Percentiles rank a stretch among this genome's conserved stretches.
Evolutionary conservation across 2,113 vertebrate genomes (phyloP).

Genomic region (Todiramphus saurophagus): DNA sequence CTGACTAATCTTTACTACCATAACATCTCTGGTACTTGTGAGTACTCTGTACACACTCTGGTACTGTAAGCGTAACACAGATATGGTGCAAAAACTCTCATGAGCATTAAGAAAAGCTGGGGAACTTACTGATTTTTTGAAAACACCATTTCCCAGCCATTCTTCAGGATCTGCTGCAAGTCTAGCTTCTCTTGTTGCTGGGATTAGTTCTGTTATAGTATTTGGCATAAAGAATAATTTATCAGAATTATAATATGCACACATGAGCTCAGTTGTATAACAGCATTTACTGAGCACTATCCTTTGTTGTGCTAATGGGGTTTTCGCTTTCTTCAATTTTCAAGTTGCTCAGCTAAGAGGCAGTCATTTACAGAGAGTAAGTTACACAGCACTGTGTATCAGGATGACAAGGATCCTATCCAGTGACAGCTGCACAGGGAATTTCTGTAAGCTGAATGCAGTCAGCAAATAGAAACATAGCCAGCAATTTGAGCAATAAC

Average conservation of each 20-base stretch:
- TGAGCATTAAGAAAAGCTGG: neutral
- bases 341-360: neutral
- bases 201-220: neutral
- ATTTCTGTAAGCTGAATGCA: neutral
- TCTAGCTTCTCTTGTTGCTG: neutral
- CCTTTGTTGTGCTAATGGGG: constrained; percentile 18
- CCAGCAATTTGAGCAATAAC: neutral
- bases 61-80: neutral
- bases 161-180: neutral
- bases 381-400: neutral
- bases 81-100: neutral
- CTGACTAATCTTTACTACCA: neutral
- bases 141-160: neutral
- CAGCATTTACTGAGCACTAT: neutral
- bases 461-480: neutral
- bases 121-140: neutral
- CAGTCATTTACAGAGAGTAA: neutral
- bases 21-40: neutral
- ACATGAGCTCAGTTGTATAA: neutral
- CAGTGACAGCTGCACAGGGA: neutral
- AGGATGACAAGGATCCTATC: neutral
- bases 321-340: neutral
- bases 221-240: constrained; percentile 13
- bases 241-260: neutral
- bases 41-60: neutral